Evolutionary conservation across 2,888 invertebrate genomes (phyloP), one percentile per base, ranked within the genome.

Genomic region (Thumatha senex): DNA sequence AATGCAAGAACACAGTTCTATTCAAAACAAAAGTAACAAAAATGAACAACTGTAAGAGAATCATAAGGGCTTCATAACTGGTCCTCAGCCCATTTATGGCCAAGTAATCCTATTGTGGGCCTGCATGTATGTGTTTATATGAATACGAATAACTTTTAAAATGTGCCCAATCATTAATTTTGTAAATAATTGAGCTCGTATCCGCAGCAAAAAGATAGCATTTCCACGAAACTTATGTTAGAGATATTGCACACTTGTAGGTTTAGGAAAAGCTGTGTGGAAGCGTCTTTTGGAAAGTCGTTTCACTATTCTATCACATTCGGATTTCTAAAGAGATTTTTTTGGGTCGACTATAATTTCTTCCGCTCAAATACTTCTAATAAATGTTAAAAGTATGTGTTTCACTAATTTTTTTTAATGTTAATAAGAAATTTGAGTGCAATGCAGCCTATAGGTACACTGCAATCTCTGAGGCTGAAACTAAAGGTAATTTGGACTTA

Each of bases 141-240:
- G 67, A 67, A 72, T 75, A 80, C 72, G 66, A 72, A 71, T 63
- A 46, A 76, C 73, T 70, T 77, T 78, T 80, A 82, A 85, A 84
- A 75, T 87, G 86, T 87, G 87, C 86, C 80, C 86, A 89, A 89
- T 90, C 89, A 86, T 90, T 90, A 90, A 90, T 89, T 88, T 89
- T 70, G 77, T 73, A 78, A 69, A 87, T 89, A 90, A 89, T 90
- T 90, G 89, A 88, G 86, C 82, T 78, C 83, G 74, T 80, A 82
- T 78, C 76, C 74, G 70, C 56, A 53, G 75, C 82, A 89, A 89
- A 89, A 89, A 89, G 69, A 67, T 72, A 71, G 77, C 75, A 83
- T 81, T 89, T 89, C 89, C 78, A 67, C 82, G 88, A 89, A 89
- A 70, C 59, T 60, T 18, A 10, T 14, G 29, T 67, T 51, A 61